A percentile compares a stretch with the other conserved stretches of the same genome.
phyloP scores from a whole-genome alignment of 1,140 invertebrate species.

The Frieseomelitta varia region DNA sequence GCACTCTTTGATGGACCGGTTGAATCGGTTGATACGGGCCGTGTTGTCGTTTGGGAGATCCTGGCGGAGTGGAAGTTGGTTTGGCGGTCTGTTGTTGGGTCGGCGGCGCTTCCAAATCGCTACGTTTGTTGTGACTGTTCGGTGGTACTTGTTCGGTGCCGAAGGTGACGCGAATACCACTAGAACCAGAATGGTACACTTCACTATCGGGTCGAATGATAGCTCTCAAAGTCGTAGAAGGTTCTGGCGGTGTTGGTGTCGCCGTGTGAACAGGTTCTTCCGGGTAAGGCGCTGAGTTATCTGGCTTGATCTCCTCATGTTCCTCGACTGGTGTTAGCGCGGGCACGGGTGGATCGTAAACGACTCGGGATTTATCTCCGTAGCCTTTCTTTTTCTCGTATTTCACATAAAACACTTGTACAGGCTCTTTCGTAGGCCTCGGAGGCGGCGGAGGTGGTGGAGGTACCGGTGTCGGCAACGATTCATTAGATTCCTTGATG shows the following conservation, averaged over 20 bases:
- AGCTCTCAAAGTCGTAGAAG: constrained; percentile 89
- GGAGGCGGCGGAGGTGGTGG: constrained; percentile 81
- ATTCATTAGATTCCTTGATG: constrained; percentile 93
- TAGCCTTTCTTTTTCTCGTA: constrained; percentile 88
- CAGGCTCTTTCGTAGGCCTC: constrained; percentile 89
- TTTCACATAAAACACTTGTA: constrained; percentile 94
- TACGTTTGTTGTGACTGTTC: constrained; percentile 80
- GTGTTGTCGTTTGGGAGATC: constrained; percentile 76
- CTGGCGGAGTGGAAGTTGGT: constrained; percentile 63
- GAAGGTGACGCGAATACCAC: constrained; percentile 89
- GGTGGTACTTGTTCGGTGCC: constrained; percentile 84
- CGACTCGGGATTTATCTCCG: constrained; percentile 86
- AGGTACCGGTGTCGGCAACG: constrained; percentile 86
- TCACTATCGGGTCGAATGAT: constrained; percentile 93
- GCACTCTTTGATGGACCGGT: constrained; percentile 76
- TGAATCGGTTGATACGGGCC: constrained; percentile 78
- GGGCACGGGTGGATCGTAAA: constrained; percentile 90
- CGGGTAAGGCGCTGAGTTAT: constrained; percentile 76
- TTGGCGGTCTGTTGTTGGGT: constrained; percentile 75
- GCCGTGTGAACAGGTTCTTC: constrained; percentile 75
- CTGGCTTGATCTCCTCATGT: constrained; percentile 83
- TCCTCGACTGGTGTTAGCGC: constrained; percentile 87
- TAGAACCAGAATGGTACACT: constrained; percentile 87
- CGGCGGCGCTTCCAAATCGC: constrained; percentile 73
- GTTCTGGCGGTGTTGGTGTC: constrained; percentile 72